A percentile compares a stretch with the other conserved stretches of the same genome.
Evolutionary conservation across 2,797 vertebrate genomes (phyloP).

Genomic region (Thripadectes ignobilis): DNA sequence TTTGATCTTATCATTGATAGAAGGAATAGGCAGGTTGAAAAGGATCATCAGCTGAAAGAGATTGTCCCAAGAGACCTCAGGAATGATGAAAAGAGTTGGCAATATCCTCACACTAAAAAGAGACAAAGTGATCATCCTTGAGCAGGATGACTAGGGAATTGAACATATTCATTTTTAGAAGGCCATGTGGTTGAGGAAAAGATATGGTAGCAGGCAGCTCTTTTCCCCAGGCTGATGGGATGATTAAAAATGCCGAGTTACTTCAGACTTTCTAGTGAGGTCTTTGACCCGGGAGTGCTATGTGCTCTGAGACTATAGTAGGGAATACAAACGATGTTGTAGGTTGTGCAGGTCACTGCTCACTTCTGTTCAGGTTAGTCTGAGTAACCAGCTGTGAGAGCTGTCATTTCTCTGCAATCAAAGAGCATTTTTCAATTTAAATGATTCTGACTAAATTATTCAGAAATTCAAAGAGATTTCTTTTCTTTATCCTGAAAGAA

Average conservation of each 20-base stretch:
- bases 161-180: constrained; percentile 12
- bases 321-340: not conserved
- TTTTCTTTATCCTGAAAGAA: not conserved
- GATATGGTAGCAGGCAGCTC: not conserved
- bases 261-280: constrained; percentile 13
- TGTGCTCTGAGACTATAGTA: not conserved
- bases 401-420: constrained; percentile 1
- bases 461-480: not conserved
- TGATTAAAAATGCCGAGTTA: constrained; percentile 8
- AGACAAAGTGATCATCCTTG: constrained; percentile 14
- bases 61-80: not conserved
- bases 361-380: constrained; percentile 9
- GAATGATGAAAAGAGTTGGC: constrained; percentile 26
- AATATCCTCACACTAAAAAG: not conserved
- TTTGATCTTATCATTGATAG: constrained; percentile 47
- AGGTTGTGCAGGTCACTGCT: constrained; percentile 12
- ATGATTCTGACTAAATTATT: not conserved
- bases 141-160: not conserved
- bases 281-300: not conserved
- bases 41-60: constrained; percentile 12
- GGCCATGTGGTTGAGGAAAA: not conserved
- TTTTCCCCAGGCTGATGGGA: not conserved
- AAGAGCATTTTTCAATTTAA: not conserved
- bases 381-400: not conserved
- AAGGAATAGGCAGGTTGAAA: constrained; percentile 14